Conservation (phyloP, 2,113 vertebrate species). For the Noturus placidus region DNA sequence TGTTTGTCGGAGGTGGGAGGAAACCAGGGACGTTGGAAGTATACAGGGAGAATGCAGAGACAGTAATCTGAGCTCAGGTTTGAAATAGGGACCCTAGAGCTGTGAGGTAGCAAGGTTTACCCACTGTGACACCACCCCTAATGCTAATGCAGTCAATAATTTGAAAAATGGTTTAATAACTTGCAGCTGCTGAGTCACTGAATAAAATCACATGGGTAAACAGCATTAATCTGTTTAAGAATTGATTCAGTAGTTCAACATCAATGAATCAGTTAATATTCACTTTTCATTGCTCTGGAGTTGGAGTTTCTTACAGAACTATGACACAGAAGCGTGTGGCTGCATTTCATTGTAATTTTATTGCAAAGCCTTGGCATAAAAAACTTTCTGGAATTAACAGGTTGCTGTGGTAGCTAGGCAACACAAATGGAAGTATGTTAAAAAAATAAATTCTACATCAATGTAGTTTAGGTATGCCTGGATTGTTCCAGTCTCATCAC, state of each 20-base stretch:
- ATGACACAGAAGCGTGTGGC: neutral
- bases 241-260: neutral
- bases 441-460: neutral
- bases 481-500: neutral
- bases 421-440: neutral
- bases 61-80: neutral
- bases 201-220: constrained; percentile 34
- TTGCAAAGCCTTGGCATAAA: neutral
- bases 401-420: neutral
- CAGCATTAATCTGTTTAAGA: neutral
- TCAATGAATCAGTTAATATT: neutral
- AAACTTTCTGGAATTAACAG: neutral
- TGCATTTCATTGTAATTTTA: neutral
- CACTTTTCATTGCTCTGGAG: neutral
- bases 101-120: neutral
- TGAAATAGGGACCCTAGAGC: neutral
- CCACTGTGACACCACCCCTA: neutral
- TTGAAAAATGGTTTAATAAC: constrained; percentile 38
- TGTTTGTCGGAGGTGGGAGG: neutral
- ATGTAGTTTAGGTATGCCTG: neutral
- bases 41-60: neutral
- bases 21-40: neutral
- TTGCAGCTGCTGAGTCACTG: constrained; percentile 32
- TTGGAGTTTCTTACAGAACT: neutral
- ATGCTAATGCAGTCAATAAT: neutral